Base-by-base conservation (phyloP, 2,888 invertebrate genomes). In the Melipona bicolor region DNA sequence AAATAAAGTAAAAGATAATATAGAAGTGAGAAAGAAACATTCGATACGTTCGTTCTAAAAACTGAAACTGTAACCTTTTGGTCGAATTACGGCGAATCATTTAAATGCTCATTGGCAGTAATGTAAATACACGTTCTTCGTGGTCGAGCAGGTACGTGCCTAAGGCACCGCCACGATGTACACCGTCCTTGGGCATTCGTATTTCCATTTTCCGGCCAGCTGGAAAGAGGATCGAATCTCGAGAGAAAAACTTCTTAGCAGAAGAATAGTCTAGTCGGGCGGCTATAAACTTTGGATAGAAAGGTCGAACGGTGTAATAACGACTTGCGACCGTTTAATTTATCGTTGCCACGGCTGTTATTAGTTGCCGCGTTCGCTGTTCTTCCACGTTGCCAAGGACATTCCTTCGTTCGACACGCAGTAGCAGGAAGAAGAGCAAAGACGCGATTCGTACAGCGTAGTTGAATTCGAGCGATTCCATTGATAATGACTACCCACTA, bases 361-460 rank as follows among this genome's bases (percentile, higher is more conserved):
- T 88, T 87, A 85, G 85, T 85, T 65, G 62, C 54, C 79, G 27
- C 54, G 64, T 62, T 62, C 69, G 65, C n/a, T 50, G 59, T 69
- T 54, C 68, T 61, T 56, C 32, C 70, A 11, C 17, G 56, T 6
- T 24, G 5, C 56, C 79, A 36, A 79, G 79, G 71, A 72, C 61
- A 54, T 72, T 67, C 3, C 4, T 24, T 5, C n/a, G n/a, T 1
- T 56, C 15, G n/a, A 13, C 13, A n/a, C 5, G n/a, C 56, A 13
- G 32, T 32, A 32, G 43, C 43, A 5, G 15, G 56, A n/a, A n/a
- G 24, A 9, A 24, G 24, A 15, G 17, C 6, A 24, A 24, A 6
- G 24, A 19, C 27, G 32, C 27, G 71, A 32, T 75, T 64, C 68
- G 24, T 79, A 54, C 74, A 27, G 27, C 79, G 74, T 19, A 0